These are phyloP conservation scores for Tachysurus fulvidraco DNA, from an alignment of 2,113 vertebrate species.

Conservation along the genomic window DNA sequence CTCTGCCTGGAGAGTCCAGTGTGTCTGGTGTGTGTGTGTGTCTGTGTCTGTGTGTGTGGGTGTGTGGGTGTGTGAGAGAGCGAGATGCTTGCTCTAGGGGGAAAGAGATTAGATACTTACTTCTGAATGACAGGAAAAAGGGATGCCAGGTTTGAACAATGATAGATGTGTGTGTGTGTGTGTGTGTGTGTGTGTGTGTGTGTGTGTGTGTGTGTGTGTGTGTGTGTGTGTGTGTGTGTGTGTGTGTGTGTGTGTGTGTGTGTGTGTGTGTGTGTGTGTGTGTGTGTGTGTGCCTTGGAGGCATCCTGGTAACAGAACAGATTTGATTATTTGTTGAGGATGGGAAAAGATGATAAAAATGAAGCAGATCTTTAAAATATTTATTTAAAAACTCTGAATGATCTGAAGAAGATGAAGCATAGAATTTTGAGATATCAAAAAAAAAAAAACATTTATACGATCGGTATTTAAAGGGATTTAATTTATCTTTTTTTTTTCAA, in stretches of 20 bases:
- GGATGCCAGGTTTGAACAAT: slow-evolving; percentile 29
- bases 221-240: too few relatives aligned
- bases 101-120: slow-evolving; percentile 39
- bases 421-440: neutral
- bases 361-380: neutral
- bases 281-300: neutral
- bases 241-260: slow-evolving; percentile 25
- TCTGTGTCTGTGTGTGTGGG: slow-evolving; percentile 12
- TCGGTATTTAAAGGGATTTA: neutral
- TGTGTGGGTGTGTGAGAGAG: slow-evolving; percentile 36
- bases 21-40: slow-evolving; percentile 51
- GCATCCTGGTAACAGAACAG: neutral
- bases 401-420: neutral
- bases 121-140: slow-evolving; percentile 34
- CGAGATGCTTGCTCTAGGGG: slow-evolving; percentile 38
- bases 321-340: neutral
- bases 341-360: neutral
- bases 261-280: slow-evolving; percentile 10
- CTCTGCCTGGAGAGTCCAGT: slow-evolving; percentile 59
- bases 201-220: slow-evolving; percentile 16
- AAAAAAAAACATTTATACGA: neutral
- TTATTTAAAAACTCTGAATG: neutral
- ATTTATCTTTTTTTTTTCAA: neutral
- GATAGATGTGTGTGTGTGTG: slow-evolving; percentile 23
- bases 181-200: slow-evolving; percentile 8